Evolutionary conservation across 1,140 invertebrate genomes (phyloP), one percentile per base, ranked within the genome.

Genomic region (Drosophila oshimai): DNA sequence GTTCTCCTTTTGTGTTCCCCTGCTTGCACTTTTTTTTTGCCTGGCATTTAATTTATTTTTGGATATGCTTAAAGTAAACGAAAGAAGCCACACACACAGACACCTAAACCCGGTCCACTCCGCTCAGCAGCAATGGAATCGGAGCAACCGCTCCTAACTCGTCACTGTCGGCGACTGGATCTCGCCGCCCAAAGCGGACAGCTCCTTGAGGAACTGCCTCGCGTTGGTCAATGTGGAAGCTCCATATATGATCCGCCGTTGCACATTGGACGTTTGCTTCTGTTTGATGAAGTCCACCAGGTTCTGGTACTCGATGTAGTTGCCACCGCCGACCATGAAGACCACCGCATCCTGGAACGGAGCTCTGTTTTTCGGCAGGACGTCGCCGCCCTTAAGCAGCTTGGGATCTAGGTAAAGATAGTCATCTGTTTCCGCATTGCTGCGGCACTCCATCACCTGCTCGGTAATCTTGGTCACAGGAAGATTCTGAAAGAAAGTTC

Each of bases 281-380:
- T 95, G 94, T 93, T 97, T 99, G 10, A 95, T 96, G 91, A 98
- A 99, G 91, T 99, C 98, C 26, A 97, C 94, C 29, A 99, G 93
- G 93, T 99, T 99, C 91, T 99, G 98, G 91, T 99, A 99, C 92
- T 99, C 99, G 78, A 99, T 99, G 90, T 99, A 99, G 93, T 99
- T 99, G 24, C 99, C 99, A 57, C 99, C 99, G 46, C 99, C 99
- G 22, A 99, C 96, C 45, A 99, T 93, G 91, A 99, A 99, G 6
- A 99, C 98, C 74, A 99, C 95, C 9, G 97, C 97, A 89, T 98
- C 97, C 90, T 96, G 94, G 91, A 96, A 96, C 80, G 94, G 93
- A 47, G 94, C 93, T 58, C 93, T 92, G 90, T 93, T 95, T 88
- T 94, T 93, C 34, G 94, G 93, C 64, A 93, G 91, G 47, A 92